phyloP scores from a whole-genome alignment of 2,888 invertebrate genomes.

The Dione juno region DNA sequence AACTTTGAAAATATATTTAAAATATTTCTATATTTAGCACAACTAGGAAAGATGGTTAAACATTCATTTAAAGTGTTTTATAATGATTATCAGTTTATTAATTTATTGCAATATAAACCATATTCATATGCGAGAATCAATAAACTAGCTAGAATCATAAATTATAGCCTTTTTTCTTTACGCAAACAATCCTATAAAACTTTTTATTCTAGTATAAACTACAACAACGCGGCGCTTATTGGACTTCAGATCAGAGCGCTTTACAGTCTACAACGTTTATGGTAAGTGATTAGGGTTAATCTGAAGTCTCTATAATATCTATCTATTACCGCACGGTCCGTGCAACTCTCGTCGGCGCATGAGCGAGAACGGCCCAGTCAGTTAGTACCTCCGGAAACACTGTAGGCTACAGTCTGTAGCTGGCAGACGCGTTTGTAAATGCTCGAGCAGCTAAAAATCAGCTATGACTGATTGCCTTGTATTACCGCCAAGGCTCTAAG shows the following conservation, averaged over 20 bases:
- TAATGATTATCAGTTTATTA: background rate
- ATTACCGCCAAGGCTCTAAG: constrained; percentile 40
- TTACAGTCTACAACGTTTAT: constrained; percentile 49
- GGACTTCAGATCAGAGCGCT: constrained; percentile 47
- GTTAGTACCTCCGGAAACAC: constrained; percentile 63
- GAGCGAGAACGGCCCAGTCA: constrained; percentile 64
- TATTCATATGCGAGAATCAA: background rate
- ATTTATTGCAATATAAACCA: background rate
- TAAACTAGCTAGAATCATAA: background rate
- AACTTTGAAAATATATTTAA: too few relatives aligned
- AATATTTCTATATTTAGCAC: too few relatives aligned
- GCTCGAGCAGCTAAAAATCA: constrained; percentile 20
- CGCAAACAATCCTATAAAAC: background rate
- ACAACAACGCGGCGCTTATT: constrained; percentile 40
- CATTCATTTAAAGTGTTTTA: too few relatives aligned
- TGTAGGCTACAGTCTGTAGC: too few relatives aligned
- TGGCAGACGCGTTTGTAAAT: constrained; percentile 52
- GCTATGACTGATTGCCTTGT: constrained; percentile 48
- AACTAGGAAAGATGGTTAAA: too few relatives aligned
- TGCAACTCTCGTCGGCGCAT: constrained; percentile 67
- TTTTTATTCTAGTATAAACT: background rate
- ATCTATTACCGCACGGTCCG: constrained; percentile 27
- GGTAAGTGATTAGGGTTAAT: constrained; percentile 66
- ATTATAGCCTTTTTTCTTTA: background rate
- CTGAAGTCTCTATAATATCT: constrained; percentile 48